Base-by-base conservation (phyloP, 2,113 vertebrate genomes). In the Bolborhynchus lineola region DNA sequence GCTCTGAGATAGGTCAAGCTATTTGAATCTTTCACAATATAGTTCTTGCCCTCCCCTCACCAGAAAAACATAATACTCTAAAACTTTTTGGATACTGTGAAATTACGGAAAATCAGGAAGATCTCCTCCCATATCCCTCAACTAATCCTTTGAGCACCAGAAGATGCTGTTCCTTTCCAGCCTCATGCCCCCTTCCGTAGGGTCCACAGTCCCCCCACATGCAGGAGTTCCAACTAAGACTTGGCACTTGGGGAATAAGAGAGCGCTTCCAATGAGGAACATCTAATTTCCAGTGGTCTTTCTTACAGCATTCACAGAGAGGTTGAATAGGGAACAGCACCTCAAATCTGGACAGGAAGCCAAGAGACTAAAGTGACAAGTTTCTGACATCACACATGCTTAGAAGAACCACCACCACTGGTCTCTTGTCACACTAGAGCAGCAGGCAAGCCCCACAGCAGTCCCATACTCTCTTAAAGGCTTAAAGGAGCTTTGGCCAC, bases 141-240 rank as follows among this genome's bases (percentile, higher is more conserved):
- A 57, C 13, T 69, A 72, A 68, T 10, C 6, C 26, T 25, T 81
- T 0, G 2, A 65, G 24, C 26, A 24, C 17, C 70, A 71, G 21
- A 8, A 71, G 79, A 85, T 64, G 21, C 28, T 46, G 31, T 55
- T 90, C 31, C 25, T 71, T 19, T 18, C 11, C 33, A 82, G 26
- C 37, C n/a, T 79, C 0, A 0, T 50, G 70, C 9, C 6, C 7
- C 15, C 3, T 88, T 86, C 35, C 23, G 20, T 28, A 46, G 17
- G 42, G 2, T 33, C 31, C 47, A 17, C 11, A 64, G 47, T 10
- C 5, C 4, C 7, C 8, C 2, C 13, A 16, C 16, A 5, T 8
- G 13, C 74, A 41, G 17, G 52, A 71, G 23, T 72, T 92, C 39
- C 82, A 87, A 1, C 52, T 18, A 39, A 44, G 70, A 64, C 33